These are phyloP conservation scores for Cephus sareptanus DNA, from an alignment of 2,888 invertebrate species.

Conservation along the genomic window DNA sequence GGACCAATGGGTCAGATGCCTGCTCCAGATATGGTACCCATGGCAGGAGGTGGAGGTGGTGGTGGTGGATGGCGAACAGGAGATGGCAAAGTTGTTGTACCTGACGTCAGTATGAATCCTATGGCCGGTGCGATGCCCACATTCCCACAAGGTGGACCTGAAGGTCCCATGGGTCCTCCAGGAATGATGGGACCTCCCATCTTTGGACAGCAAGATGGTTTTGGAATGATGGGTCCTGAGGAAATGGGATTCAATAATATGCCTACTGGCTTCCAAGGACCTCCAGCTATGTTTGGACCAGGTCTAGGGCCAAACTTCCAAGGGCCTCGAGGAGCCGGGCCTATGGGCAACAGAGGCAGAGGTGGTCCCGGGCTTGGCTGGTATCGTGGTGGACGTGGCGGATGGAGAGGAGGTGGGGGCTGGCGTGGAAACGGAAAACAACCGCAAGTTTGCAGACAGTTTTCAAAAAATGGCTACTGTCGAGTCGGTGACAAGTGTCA, in stretches of 20 bases:
- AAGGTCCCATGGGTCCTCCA: conserved; percentile 59
- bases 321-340: conserved; percentile 46
- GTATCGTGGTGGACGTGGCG: conserved; percentile 66
- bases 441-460: conserved; percentile 77
- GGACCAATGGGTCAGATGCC: conserved; percentile 63
- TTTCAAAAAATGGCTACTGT: conserved; percentile 84
- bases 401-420: conserved; percentile 69
- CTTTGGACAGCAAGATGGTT: conserved; percentile 59
- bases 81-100: conserved; percentile 67
- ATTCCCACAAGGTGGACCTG: conserved; percentile 41
- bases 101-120: conserved; percentile 47
- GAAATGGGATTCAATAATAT: conserved; percentile 54
- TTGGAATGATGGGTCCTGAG: conserved; percentile 65
- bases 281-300: conserved; percentile 49
- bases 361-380: conserved; percentile 61
- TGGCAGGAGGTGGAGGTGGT: conserved; percentile 59
- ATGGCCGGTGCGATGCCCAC: conserved; percentile 54
- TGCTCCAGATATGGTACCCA: conserved; percentile 38
- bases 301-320: conserved; percentile 50
- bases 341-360: conserved; percentile 55
- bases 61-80: conserved; percentile 68
- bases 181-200: conserved; percentile 53
- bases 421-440: conserved; percentile 61
- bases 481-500: conserved; percentile 85
- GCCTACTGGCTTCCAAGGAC: conserved; percentile 53